These are phyloP conservation scores for Apeira syringaria DNA, from an alignment of 2,888 invertebrate species.

Conservation along the genomic window DNA sequence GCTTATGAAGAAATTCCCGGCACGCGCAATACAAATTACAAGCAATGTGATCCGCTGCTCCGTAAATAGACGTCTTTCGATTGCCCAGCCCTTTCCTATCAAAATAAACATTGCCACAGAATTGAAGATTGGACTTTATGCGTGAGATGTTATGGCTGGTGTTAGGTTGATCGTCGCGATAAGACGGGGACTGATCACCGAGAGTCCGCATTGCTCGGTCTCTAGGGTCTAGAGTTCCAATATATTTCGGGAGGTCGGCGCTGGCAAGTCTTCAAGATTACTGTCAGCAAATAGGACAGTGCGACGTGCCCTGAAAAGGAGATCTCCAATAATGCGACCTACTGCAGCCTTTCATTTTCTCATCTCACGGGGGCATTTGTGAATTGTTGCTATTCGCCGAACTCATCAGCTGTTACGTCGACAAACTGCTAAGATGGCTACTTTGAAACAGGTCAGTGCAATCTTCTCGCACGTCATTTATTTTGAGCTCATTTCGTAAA, in stretches of 20 bases:
- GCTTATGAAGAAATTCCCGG: conserved; percentile 44
- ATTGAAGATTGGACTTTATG: conserved; percentile 25
- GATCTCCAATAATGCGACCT: conserved; percentile 54
- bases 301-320: conserved; percentile 60
- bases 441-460: conserved; percentile 3
- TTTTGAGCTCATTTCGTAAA: no score
- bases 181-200: conserved; percentile 52
- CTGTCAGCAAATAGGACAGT: conserved; percentile 67
- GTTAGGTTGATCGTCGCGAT: conserved; percentile 22
- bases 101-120: conserved; percentile 43
- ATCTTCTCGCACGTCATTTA: no score
- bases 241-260: conserved; percentile 57
- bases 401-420: conserved; percentile 8
- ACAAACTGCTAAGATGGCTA: conserved; percentile 3
- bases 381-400: conserved; percentile 24
- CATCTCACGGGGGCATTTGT: conserved; percentile 25
- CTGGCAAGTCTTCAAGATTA: conserved; percentile 69
- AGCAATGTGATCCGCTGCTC: conserved; percentile 63
- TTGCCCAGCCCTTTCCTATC: conserved; percentile 62
- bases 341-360: conserved; percentile 41
- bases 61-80: conserved; percentile 64
- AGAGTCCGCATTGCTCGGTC: conserved; percentile 49
- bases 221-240: conserved; percentile 66
- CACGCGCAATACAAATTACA: conserved; percentile 70
- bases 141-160: conserved; percentile 9